A percentile compares a stretch with the other conserved stretches of the same genome.
Conservation (phyloP, 2,113 vertebrate species). For the Poeciliopsis retropinna region DNA sequence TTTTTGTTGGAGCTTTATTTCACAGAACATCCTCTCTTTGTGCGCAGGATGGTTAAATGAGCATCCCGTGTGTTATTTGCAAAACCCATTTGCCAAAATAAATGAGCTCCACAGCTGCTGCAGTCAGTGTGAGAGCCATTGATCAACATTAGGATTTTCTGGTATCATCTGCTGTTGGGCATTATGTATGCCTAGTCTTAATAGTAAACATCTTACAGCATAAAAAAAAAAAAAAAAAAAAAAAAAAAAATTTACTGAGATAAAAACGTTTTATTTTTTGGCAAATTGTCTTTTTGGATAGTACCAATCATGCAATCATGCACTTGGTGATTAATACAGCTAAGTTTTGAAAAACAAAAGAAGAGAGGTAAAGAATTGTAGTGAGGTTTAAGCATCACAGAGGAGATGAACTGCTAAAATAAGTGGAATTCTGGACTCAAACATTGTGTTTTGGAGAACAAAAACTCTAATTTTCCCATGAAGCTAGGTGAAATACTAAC, state of each 20-base stretch:
- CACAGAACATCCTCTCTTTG: background rate
- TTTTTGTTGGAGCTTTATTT: conserved; percentile 37
- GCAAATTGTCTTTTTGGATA: background rate
- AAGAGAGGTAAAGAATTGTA: too few relatives aligned
- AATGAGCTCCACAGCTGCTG: conserved; percentile 56
- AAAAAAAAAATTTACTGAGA: conserved; percentile 2
- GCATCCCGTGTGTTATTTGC: conserved; percentile 46
- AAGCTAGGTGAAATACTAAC: too few relatives aligned
- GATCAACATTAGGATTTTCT: conserved; percentile 36
- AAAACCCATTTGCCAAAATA: conserved; percentile 49
- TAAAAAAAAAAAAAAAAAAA: background rate
- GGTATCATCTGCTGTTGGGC: conserved; percentile 29
- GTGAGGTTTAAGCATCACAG: too few relatives aligned
- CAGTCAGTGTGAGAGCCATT: conserved; percentile 33
- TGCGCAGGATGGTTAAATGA: conserved; percentile 33
- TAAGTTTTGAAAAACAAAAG: too few relatives aligned
- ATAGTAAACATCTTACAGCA: conserved; percentile 17
- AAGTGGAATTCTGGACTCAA: too few relatives aligned
- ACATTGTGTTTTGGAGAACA: too few relatives aligned
- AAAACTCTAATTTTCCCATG: too few relatives aligned
- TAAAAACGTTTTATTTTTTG: background rate
- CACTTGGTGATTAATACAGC: too few relatives aligned
- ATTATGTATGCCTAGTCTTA: conserved; percentile 27
- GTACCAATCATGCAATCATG: too few relatives aligned
- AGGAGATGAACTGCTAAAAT: too few relatives aligned